Evolutionary conservation across 1,140 invertebrate species (phyloP).

Genomic region (Musca domestica): DNA sequence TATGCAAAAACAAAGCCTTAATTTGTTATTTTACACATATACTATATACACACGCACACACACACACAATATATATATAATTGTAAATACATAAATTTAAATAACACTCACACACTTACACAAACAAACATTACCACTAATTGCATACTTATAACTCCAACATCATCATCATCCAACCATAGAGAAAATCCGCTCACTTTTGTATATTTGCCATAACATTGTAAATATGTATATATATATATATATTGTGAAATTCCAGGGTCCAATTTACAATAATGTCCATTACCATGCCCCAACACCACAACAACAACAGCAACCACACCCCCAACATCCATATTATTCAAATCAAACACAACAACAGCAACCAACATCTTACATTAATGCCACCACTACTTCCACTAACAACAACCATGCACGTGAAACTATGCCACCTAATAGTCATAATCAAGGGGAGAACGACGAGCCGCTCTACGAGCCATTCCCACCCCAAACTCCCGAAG

Average conservation of each 20-base stretch:
- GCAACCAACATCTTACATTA: no score
- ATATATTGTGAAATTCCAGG: constrained; percentile 31
- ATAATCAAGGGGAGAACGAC: neutral
- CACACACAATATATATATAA: neutral
- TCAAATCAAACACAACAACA: neutral
- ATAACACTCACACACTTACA: neutral
- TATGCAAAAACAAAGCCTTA: no score
- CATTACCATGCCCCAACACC: constrained; percentile 15
- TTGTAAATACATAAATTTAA: neutral
- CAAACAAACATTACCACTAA: no score
- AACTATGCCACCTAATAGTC: neutral
- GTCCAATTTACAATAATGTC: constrained; percentile 50
- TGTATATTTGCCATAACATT: neutral
- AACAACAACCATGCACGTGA: neutral
- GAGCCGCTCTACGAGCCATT: neutral
- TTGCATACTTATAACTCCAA: neutral
- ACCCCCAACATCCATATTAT: no score
- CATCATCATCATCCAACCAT: neutral
- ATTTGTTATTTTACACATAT: no score
- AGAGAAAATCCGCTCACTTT: no score
- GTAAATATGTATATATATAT: neutral
- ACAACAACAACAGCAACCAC: no score
- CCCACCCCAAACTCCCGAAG: constrained; percentile 9
- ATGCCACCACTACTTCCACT: no score
- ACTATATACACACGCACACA: neutral